Conservation (phyloP, 2,113 vertebrate genomes). For the Sinocyclocheilus grahami region DNA sequence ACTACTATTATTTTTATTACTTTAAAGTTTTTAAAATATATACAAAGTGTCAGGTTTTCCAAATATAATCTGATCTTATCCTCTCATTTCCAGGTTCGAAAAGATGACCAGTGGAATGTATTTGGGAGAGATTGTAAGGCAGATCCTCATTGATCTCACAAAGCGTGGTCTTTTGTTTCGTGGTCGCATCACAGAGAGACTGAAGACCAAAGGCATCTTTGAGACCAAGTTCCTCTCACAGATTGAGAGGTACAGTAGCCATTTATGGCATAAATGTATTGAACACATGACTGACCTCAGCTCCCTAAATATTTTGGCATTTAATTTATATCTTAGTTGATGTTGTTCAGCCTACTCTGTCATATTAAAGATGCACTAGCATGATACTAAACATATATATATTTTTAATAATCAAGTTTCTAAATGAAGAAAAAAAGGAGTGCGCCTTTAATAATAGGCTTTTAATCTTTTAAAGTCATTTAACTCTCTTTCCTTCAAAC, state of each 20-base stretch:
- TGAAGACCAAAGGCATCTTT: constrained; percentile 89
- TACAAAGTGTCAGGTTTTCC: not conserved
- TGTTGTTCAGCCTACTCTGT: too few species aligned
- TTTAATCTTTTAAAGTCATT: not conserved
- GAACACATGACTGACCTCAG: not conserved
- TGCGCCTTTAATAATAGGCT: not conserved
- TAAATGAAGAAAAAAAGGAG: too few species aligned
- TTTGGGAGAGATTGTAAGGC: constrained; percentile 91
- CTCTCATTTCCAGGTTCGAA: constrained; percentile 81
- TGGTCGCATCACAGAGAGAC: constrained; percentile 85
- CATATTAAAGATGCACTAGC: too few species aligned
- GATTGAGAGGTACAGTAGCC: constrained; percentile 86
- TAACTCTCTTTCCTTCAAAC: not conserved
- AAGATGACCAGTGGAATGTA: constrained; percentile 98
- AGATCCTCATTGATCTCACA: constrained; percentile 89
- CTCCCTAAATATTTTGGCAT: not conserved
- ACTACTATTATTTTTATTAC: not conserved
- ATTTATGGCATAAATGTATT: too few species aligned
- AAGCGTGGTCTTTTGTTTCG: constrained; percentile 87
- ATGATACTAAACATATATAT: too few species aligned
- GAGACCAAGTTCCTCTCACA: constrained; percentile 93
- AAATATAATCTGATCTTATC: not conserved
- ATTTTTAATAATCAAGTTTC: too few species aligned
- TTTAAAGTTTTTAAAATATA: not conserved
- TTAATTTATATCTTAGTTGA: not conserved